phyloP scores from a whole-genome alignment of 2,888 invertebrate species.

The Oligia fasciuncula region DNA sequence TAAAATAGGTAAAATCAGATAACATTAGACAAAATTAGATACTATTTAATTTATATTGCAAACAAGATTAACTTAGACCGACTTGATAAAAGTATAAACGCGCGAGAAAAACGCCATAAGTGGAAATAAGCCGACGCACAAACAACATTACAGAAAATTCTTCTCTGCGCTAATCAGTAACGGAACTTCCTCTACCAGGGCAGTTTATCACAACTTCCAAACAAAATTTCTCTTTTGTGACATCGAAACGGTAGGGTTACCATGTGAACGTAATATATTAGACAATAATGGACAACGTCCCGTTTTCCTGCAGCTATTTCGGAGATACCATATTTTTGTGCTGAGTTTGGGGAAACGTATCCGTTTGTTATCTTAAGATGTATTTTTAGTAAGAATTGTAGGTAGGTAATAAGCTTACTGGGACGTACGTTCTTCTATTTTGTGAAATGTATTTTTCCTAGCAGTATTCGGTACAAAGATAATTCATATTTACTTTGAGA shows the following conservation, averaged over 20 bases:
- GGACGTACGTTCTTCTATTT: not conserved
- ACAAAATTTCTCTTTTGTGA: conserved; percentile 75
- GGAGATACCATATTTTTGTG: conserved; percentile 36
- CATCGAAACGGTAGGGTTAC: conserved; percentile 70
- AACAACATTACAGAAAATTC: conserved; percentile 72
- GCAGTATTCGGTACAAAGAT: not conserved
- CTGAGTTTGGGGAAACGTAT: conserved; percentile 25
- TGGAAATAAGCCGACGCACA: conserved; percentile 51
- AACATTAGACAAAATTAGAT: too few relatives aligned
- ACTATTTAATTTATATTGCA: too few relatives aligned
- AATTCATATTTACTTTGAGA: not conserved
- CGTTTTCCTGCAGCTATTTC: conserved; percentile 46
- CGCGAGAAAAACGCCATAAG: not conserved
- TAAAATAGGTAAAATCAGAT: too few relatives aligned
- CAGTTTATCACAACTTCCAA: conserved; percentile 81
- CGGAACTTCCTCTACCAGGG: conserved; percentile 75
- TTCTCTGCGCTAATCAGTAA: conserved; percentile 80
- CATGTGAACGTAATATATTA: conserved; percentile 48
- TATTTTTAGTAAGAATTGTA: conserved; percentile 25
- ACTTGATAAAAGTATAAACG: not conserved
- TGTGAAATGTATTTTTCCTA: not conserved
- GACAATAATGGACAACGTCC: conserved; percentile 51
- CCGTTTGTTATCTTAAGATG: conserved; percentile 17
- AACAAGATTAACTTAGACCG: not conserved
- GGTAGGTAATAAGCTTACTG: not conserved